Base-by-base conservation (phyloP, 1,140 invertebrate species). In the Drosophila novamexicana region DNA sequence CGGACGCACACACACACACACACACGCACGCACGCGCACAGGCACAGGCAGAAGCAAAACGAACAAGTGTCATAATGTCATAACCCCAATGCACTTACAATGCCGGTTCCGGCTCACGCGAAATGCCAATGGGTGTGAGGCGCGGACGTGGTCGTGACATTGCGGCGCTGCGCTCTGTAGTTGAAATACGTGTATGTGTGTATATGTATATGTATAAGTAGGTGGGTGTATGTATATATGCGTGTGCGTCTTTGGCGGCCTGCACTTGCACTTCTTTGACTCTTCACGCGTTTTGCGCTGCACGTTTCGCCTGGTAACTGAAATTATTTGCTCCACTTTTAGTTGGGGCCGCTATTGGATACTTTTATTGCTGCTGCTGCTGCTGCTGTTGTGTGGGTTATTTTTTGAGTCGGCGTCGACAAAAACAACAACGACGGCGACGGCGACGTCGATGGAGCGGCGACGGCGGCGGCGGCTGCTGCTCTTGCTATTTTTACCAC, bases 401-500 rank as follows among this genome's bases (percentile, higher is more conserved):
- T 74, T 47, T 68, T 74, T 29, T 74, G 58, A 69, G 57, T 62
- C 71, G 71, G 65, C 71, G 65, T 72, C 63, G 62, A 57, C 8
- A 47, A 45, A 54, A 56, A 71, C 40, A 44, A 57, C 65, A 36
- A 61, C 50, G 49, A 44, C 39, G 22, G 10, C 34, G 42, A 40
- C 70, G 56, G 18, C 58, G 77, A 44, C 68, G 70, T 63, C 65
- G 59, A 68, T 50, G 18, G 29, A 40, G 37, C 49, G 37, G 29
- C 42, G 14, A 37, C 58, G 29, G 7, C 58, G 44, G 16, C 58
- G 44, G 36, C 50, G 44, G 72, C 57, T 44, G 57, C 57, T 58
- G 67, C 54, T 77, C 62, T 58, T 75, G 74, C 81, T 81, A 86
- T 84, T 84, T 85, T 78, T 84, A 85, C 81, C 81, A 85, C 81